Evolutionary conservation across 2,797 vertebrate genomes (phyloP).

Genomic region (Crax fasciolata): DNA sequence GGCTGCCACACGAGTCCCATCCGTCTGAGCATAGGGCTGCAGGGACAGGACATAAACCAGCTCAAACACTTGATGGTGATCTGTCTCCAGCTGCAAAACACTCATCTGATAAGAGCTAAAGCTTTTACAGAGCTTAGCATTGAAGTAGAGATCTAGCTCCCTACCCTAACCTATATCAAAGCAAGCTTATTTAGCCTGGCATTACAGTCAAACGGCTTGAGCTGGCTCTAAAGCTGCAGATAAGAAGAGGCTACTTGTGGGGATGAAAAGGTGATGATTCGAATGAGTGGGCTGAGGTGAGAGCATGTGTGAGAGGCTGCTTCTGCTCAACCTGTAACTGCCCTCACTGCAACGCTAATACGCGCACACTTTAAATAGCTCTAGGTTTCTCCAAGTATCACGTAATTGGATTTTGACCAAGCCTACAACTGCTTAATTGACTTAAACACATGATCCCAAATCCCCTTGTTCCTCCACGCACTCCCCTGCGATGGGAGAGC

Average conservation of each 20-base stretch:
- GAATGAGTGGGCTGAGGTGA: not conserved
- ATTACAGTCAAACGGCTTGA: not conserved
- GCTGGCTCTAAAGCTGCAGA: not conserved
- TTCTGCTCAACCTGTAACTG: not conserved
- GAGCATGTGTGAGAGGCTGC: not conserved
- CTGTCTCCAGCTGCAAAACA: not conserved
- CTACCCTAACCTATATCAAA: not conserved
- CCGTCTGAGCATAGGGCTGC: not conserved
- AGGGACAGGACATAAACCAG: not conserved
- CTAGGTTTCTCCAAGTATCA: not conserved
- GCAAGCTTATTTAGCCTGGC: not conserved
- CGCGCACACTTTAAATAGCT: not conserved
- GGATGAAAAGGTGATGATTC: not conserved
- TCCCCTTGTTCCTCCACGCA: not conserved
- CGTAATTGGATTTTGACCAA: constrained; percentile 48
- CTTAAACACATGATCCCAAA: constrained; percentile 65
- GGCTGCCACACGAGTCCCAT: not conserved
- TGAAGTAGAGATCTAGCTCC: not conserved
- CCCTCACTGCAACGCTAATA: not conserved
- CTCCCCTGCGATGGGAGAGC: not conserved
- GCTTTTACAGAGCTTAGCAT: not conserved
- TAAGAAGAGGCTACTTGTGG: not conserved
- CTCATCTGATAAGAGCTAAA: not conserved
- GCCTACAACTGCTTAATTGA: constrained; percentile 53
- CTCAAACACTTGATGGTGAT: not conserved